Evolutionary conservation across 1,140 invertebrate species (phyloP).

Genomic region (Drosophila lacertosa): DNA sequence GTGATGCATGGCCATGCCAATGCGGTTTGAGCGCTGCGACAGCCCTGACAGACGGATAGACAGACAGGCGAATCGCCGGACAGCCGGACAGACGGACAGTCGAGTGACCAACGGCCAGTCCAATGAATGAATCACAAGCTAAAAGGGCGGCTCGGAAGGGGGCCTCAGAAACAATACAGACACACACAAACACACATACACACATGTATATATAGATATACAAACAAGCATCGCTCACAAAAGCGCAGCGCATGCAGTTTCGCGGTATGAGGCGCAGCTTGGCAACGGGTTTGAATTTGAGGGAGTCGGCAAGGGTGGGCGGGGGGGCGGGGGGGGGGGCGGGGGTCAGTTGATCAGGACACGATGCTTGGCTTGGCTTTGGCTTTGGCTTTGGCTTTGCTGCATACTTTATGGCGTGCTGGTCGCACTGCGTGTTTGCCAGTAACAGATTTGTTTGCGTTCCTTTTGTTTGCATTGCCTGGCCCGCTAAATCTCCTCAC

Average conservation of each 20-base stretch:
- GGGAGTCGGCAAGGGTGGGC: too few relatives aligned
- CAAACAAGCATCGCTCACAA: conserved; percentile 24
- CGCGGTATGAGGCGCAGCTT: background rate
- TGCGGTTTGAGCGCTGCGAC: conserved; percentile 73
- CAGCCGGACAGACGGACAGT: conserved; percentile 19
- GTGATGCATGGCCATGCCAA: conserved; percentile 78
- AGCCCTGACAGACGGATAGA: conserved; percentile 56
- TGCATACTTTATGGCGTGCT: conserved; percentile 70
- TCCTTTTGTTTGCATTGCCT: conserved; percentile 67
- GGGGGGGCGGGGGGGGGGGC: background rate
- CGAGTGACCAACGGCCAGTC: conserved; percentile 49
- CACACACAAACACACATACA: conserved; percentile 17
- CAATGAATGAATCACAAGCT: conserved; percentile 75
- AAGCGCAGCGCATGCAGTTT: conserved; percentile 42
- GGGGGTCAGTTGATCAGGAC: conserved; percentile 17
- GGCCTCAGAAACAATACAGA: conserved; percentile 13
- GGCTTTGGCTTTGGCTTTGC: conserved; percentile 21
- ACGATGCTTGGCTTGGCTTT: conserved; percentile 20
- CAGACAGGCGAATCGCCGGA: conserved; percentile 29
- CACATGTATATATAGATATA: background rate
- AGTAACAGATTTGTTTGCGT: conserved; percentile 69
- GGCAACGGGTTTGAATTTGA: too few relatives aligned
- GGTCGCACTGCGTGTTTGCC: conserved; percentile 61
- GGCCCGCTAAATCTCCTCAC: background rate
- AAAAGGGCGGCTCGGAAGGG: conserved; percentile 7